Evolutionary conservation across 1,140 invertebrate species (phyloP).

Genomic region (Calephelis nemesis): DNA sequence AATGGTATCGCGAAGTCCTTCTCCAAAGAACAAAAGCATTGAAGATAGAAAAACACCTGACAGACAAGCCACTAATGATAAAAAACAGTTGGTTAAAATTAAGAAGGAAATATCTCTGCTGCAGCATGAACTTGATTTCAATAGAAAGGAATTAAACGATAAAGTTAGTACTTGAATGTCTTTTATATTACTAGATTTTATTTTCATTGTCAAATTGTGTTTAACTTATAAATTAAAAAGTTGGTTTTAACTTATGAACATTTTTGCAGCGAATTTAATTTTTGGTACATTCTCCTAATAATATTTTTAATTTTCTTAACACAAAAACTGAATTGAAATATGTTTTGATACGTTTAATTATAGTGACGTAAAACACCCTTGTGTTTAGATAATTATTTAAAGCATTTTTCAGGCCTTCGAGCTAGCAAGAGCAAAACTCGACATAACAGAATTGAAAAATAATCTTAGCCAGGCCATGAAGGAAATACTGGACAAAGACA

Average conservation of each 20-base stretch:
- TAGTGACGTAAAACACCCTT: too few relatives aligned
- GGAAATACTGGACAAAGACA: conserved; percentile 72
- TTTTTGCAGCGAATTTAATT: too few relatives aligned
- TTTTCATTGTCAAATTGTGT: conserved; percentile 2
- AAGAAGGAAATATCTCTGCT: conserved; percentile 80
- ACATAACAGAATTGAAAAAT: conserved; percentile 63
- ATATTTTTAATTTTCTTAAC: too few relatives aligned
- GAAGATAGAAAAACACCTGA: conserved; percentile 43
- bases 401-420: conserved; percentile 63
- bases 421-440: conserved; percentile 70
- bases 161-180: conserved; percentile 52
- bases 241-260: too few relatives aligned
- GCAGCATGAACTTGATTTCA: conserved; percentile 79
- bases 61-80: conserved; percentile 49
- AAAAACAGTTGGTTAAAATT: conserved; percentile 65
- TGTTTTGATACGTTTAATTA: too few relatives aligned
- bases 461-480: conserved; percentile 48
- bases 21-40: conserved; percentile 58
- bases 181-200: conserved; percentile 4
- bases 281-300: too few relatives aligned
- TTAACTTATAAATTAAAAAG: too few relatives aligned
- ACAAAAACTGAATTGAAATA: too few relatives aligned
- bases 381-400: not conserved
- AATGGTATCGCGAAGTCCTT: conserved; percentile 65
- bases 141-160: conserved; percentile 73